Evolutionary conservation across 2,797 vertebrate genomes (phyloP).

Genomic region (Salmo trutta): DNA sequence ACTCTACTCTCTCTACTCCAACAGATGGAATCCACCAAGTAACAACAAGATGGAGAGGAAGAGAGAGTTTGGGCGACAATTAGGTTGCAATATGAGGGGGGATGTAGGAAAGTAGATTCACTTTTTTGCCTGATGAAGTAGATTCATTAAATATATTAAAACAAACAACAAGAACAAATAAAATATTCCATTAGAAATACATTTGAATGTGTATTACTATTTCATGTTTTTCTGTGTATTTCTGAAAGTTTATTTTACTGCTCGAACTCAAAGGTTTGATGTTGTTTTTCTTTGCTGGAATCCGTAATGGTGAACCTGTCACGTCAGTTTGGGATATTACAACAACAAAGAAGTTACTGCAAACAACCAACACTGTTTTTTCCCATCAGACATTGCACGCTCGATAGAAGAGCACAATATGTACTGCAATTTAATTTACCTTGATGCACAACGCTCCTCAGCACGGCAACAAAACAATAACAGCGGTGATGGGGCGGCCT

Average conservation of each 20-base stretch:
- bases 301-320: no score
- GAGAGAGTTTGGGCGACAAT: slow-evolving; percentile 23
- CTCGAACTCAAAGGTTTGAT: background rate
- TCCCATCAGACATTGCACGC: no score
- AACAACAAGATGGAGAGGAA: slow-evolving; percentile 40
- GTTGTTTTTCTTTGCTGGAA: background rate
- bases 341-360: no score
- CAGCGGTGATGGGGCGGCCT: no score
- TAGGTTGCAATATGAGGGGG: slow-evolving; percentile 7
- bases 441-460: no score
- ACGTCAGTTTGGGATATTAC: no score
- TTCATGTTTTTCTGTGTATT: background rate
- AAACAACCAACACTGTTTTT: no score
- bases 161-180: background rate
- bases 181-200: background rate
- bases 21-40: slow-evolving; percentile 64
- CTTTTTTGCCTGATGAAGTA: background rate
- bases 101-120: background rate
- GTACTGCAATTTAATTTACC: no score
- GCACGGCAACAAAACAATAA: no score
- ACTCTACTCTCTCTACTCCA: slow-evolving; percentile 60
- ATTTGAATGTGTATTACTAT: background rate
- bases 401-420: no score
- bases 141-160: background rate
- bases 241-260: background rate